A percentile compares a stretch with the other conserved stretches of the same genome.
These are phyloP conservation scores for Kryphioiulus occultus DNA, from an alignment of 2,888 invertebrate genomes.

Conservation along the genomic window DNA sequence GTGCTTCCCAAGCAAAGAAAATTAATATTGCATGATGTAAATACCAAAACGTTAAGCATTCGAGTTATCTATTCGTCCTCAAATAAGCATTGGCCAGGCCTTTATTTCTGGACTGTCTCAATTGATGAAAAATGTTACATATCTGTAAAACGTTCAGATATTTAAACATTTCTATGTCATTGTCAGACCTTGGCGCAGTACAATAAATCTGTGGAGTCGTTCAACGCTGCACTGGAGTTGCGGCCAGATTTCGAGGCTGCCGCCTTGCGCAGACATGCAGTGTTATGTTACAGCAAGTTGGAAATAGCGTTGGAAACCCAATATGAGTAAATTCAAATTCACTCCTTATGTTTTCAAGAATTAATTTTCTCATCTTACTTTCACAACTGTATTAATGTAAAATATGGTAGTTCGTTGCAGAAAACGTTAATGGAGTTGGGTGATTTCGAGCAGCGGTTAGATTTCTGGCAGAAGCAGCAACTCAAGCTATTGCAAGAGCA, in stretches of 20 bases:
- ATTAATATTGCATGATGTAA: no score
- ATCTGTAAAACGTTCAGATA: neutral
- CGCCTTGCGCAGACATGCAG: constrained; percentile 70
- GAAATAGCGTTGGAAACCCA: constrained; percentile 70
- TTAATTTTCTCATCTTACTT: neutral
- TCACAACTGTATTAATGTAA: neutral
- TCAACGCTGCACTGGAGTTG: constrained; percentile 72
- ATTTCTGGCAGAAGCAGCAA: constrained; percentile 69
- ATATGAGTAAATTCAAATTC: constrained; percentile 69
- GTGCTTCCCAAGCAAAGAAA: no score
- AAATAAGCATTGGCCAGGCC: no score
- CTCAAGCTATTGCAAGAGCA: constrained; percentile 69
- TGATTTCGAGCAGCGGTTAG: constrained; percentile 71
- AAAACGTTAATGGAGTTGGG: constrained; percentile 70
- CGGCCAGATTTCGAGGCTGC: constrained; percentile 72
- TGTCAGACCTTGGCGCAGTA: constrained; percentile 68
- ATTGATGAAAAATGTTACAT: no score
- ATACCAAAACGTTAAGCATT: no score
- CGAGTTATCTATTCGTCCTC: no score
- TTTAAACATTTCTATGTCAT: neutral
- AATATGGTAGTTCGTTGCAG: constrained; percentile 67
- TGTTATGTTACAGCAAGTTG: constrained; percentile 73
- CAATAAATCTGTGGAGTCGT: constrained; percentile 74
- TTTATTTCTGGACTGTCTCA: no score
- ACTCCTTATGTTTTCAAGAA: neutral